Evolutionary conservation across 2,797 vertebrate species (phyloP).

Genomic region (Pipistrellus nathusii): DNA sequence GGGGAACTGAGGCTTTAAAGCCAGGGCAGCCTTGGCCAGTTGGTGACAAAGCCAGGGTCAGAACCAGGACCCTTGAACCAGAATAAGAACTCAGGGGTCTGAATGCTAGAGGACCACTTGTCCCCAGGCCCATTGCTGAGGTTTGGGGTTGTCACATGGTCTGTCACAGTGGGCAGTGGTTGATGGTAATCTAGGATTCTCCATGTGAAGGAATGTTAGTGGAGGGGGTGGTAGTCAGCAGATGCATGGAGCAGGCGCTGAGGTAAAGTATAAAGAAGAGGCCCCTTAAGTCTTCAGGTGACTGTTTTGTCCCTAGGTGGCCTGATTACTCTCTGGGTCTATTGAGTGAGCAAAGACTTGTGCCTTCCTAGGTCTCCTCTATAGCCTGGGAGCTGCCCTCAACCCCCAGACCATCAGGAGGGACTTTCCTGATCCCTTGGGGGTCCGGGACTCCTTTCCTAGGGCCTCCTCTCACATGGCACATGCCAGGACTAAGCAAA

Average conservation of each 20-base stretch:
- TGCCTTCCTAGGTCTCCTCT: background rate
- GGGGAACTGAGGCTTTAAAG: background rate
- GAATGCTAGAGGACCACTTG: fast-evolving
- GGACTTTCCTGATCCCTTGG: background rate
- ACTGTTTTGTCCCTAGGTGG: background rate
- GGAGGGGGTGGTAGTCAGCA: fast-evolving
- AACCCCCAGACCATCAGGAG: background rate
- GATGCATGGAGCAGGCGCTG: background rate
- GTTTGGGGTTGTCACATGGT: background rate
- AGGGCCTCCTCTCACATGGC: too few relatives aligned
- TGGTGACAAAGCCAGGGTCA: background rate
- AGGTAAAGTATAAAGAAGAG: background rate
- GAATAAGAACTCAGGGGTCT: background rate
- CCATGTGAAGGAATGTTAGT: background rate
- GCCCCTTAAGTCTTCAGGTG: background rate
- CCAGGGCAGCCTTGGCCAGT: background rate
- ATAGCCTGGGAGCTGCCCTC: background rate
- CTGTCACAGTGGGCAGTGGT: background rate
- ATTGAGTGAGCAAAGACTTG: background rate
- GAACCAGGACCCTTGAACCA: background rate
- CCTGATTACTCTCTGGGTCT: background rate
- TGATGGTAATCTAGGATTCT: background rate
- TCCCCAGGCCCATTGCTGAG: background rate
- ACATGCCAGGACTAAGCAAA: background rate
- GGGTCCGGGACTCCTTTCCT: background rate